Percentiles rank a stretch among this genome's conserved stretches.
phyloP scores from a whole-genome alignment of 2,888 invertebrate species.

The Lasioglossum figueresi region DNA sequence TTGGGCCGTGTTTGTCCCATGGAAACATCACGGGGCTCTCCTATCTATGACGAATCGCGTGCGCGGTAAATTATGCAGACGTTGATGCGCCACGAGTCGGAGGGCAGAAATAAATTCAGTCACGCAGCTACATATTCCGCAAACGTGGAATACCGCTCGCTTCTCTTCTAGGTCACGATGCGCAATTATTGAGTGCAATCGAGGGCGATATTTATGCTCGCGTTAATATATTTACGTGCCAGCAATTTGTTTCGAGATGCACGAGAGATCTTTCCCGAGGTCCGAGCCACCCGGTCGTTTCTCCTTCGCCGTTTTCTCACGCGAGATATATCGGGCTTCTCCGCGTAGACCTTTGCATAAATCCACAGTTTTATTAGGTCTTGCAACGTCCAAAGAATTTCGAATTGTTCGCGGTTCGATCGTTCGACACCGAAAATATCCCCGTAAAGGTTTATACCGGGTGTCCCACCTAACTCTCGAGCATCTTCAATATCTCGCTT shows the following conservation, averaged over 20 bases:
- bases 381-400: too few species aligned
- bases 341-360: too few species aligned
- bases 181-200: slow-evolving; percentile 46
- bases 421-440: too few species aligned
- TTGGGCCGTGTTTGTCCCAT: background rate
- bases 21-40: background rate
- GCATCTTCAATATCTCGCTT: too few species aligned
- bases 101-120: slow-evolving; percentile 31
- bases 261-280: background rate
- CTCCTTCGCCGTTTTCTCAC: background rate
- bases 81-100: background rate
- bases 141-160: background rate
- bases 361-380: too few species aligned
- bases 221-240: slow-evolving; percentile 10
- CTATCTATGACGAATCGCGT: slow-evolving; percentile 10
- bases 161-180: slow-evolving; percentile 43
- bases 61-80: slow-evolving; percentile 2
- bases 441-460: too few species aligned
- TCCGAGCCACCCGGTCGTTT: background rate
- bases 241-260: slow-evolving; percentile 7
- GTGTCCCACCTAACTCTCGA: too few species aligned
- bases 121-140: slow-evolving; percentile 9
- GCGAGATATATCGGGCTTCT: background rate
- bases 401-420: too few species aligned
- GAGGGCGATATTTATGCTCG: slow-evolving; percentile 14